phyloP scores from a whole-genome alignment of 2,888 invertebrate genomes.

The Aleiodes leptofemur region DNA sequence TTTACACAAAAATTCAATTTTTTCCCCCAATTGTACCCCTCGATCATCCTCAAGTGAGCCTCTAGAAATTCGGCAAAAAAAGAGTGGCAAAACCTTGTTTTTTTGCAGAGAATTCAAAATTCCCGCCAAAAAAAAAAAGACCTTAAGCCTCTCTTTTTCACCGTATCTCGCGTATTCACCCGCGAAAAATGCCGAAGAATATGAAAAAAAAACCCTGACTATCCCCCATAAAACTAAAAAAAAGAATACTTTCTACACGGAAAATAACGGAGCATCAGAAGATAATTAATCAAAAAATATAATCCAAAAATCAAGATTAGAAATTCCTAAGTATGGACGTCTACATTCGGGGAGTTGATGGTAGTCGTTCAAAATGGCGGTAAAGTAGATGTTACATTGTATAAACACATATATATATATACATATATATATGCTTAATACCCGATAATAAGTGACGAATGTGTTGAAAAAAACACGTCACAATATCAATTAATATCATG shows the following conservation, averaged over 20 bases:
- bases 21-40: no score
- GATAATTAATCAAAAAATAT: no score
- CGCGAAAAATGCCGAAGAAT: no score
- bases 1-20: no score
- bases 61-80: no score
- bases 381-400: conserved; percentile 61
- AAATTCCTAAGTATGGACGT: conserved; percentile 56
- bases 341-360: conserved; percentile 72
- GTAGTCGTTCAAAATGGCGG: conserved; percentile 75
- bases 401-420: not conserved
- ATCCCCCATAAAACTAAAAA: not conserved
- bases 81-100: no score
- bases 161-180: no score
- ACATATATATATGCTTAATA: conserved; percentile 33
- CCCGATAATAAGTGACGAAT: conserved; percentile 4
- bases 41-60: no score
- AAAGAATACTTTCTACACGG: conserved; percentile 1
- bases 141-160: not conserved
- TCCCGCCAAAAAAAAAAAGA: no score
- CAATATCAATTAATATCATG: conserved; percentile 11
- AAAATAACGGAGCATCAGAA: not conserved
- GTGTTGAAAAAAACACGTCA: not conserved
- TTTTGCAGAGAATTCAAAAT: no score
- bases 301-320: not conserved
- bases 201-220: not conserved